phyloP scores from a whole-genome alignment of 2,797 vertebrate genomes.

The Cirrhinus molitorella region DNA sequence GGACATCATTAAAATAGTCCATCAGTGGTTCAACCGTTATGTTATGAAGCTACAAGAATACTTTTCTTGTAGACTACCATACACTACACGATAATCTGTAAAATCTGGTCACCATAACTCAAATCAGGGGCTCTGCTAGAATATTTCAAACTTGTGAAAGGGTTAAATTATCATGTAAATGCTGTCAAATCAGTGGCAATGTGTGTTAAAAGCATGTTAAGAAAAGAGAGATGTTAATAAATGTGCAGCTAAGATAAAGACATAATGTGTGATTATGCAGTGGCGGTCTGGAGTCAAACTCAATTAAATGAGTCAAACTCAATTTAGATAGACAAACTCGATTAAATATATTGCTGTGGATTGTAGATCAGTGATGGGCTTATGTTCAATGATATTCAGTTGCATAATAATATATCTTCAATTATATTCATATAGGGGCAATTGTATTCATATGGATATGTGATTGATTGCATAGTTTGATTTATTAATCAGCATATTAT shows the following conservation, averaged over 20 bases:
- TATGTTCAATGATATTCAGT: not conserved
- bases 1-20: too few relatives aligned
- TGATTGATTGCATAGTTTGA: slow-evolving; percentile 5
- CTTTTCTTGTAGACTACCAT: too few relatives aligned
- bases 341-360: slow-evolving; percentile 11
- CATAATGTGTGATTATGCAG: not conserved
- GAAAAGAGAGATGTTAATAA: not conserved
- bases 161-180: not conserved
- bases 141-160: too few relatives aligned
- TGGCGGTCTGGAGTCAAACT: not conserved
- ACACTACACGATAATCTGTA: too few relatives aligned
- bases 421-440: not conserved
- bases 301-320: not conserved
- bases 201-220: not conserved
- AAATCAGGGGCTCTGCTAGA: too few relatives aligned
- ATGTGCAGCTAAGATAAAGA: not conserved
- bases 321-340: slow-evolving; percentile 2
- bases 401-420: not conserved
- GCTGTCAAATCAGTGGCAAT: not conserved
- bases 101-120: too few relatives aligned
- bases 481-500: not conserved
- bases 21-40: too few relatives aligned
- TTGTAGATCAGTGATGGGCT: not conserved
- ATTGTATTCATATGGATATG: not conserved
- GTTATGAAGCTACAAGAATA: too few relatives aligned